These are phyloP conservation scores for Gnathonemus longibarbis DNA, from an alignment of 2,113 vertebrate species.

Conservation along the genomic window DNA sequence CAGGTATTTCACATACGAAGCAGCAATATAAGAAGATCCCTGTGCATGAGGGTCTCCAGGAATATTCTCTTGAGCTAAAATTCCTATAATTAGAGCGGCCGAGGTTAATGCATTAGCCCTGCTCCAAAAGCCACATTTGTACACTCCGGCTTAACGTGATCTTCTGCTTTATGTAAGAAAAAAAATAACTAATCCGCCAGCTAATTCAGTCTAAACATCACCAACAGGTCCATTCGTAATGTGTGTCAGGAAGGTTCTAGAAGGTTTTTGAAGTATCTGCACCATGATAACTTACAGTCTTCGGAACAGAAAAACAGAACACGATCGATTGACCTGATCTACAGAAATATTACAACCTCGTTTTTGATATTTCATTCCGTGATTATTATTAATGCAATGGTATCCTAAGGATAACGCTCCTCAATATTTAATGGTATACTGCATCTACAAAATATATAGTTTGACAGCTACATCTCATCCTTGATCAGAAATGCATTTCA, in stretches of 20 bases:
- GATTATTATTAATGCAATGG: background rate
- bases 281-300: background rate
- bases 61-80: conserved; percentile 63
- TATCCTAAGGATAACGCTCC: background rate
- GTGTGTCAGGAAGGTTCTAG: background rate
- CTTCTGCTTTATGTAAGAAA: background rate
- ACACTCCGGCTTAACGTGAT: background rate
- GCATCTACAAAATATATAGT: background rate
- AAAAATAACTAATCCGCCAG: background rate
- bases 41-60: conserved; percentile 41
- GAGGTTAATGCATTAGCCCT: background rate
- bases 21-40: conserved; percentile 64
- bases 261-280: background rate
- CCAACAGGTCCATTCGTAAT: background rate
- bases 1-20: conserved; percentile 67
- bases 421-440: background rate
- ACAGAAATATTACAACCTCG: background rate
- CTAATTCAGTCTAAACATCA: background rate
- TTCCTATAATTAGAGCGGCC: conserved; percentile 40
- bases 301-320: background rate
- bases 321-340: background rate
- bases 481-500: background rate
- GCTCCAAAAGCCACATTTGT: background rate
- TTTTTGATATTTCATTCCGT: background rate
- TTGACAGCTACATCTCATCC: background rate